Evolutionary conservation across 2,113 vertebrate species (phyloP).

Genomic region (Synodontis membranacea): DNA sequence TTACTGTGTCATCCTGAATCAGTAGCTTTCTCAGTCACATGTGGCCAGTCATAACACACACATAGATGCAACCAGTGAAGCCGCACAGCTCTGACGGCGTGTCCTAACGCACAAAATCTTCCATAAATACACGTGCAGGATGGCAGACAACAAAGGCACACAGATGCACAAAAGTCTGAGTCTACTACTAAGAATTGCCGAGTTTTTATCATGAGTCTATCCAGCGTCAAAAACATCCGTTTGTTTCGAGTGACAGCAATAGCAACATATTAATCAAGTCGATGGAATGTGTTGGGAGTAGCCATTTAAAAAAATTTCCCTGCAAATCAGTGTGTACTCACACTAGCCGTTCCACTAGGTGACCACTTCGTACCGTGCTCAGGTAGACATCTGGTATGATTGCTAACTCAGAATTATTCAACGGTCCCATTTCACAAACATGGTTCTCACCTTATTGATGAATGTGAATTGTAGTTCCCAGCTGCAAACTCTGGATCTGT

Average conservation of each 20-base stretch:
- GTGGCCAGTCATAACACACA: conserved; percentile 18
- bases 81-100: not conserved
- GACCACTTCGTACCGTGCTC: too few species aligned
- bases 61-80: not conserved
- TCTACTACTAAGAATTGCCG: not conserved
- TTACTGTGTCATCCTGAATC: conserved; percentile 42
- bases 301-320: not conserved
- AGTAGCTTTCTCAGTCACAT: conserved; percentile 37
- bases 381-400: too few species aligned
- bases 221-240: not conserved
- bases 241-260: not conserved
- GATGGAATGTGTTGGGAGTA: not conserved
- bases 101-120: not conserved
- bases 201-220: too few species aligned
- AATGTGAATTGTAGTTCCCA: too few species aligned
- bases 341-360: too few species aligned
- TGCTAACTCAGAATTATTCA: too few species aligned
- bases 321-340: too few species aligned
- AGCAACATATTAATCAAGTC: not conserved
- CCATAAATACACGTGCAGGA: not conserved
- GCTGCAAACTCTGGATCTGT: not conserved
- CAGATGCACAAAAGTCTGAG: not conserved
- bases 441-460: too few species aligned
- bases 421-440: too few species aligned
- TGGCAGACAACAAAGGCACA: not conserved